A percentile compares a stretch with the other conserved stretches of the same genome.
These are phyloP conservation scores for Ophthalmolycus amberensis DNA, from an alignment of 2,113 vertebrate species.

Conservation along the genomic window DNA sequence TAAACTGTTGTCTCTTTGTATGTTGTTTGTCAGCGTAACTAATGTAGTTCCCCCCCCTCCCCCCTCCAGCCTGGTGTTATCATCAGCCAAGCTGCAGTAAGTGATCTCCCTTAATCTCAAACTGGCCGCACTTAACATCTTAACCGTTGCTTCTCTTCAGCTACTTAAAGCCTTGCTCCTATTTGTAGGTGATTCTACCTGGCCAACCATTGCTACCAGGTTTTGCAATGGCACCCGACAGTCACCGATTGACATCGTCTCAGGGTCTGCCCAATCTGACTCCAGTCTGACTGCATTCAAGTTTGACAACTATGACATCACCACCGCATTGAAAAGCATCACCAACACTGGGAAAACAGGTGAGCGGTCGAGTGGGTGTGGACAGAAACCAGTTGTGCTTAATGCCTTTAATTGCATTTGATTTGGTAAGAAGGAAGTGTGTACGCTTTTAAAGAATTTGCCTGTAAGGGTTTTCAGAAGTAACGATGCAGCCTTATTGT, in stretches of 20 bases:
- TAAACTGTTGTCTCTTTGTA: not conserved
- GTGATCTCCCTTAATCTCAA: slow-evolving; percentile 10
- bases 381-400: no score
- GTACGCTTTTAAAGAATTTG: no score
- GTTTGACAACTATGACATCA: slow-evolving; percentile 62
- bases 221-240: slow-evolving; percentile 75
- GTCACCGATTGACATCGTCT: slow-evolving; percentile 82
- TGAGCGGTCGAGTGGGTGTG: slow-evolving; percentile 17
- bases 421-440: no score
- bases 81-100: slow-evolving; percentile 53
- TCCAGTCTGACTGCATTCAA: slow-evolving; percentile 50
- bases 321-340: not conserved
- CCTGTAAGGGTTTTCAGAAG: no score
- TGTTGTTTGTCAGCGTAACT: not conserved
- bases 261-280: not conserved
- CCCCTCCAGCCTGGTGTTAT: slow-evolving; percentile 69
- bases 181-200: slow-evolving; percentile 52
- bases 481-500: not conserved
- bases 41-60: not conserved
- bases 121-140: not conserved
- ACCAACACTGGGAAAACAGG: slow-evolving; percentile 75
- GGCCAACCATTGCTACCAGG: not conserved
- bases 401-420: no score
- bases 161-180: not conserved
- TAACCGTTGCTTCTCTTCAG: not conserved